Evolutionary conservation across 1,140 invertebrate genomes (phyloP).

Genomic region (Polypedilum pembai): DNA sequence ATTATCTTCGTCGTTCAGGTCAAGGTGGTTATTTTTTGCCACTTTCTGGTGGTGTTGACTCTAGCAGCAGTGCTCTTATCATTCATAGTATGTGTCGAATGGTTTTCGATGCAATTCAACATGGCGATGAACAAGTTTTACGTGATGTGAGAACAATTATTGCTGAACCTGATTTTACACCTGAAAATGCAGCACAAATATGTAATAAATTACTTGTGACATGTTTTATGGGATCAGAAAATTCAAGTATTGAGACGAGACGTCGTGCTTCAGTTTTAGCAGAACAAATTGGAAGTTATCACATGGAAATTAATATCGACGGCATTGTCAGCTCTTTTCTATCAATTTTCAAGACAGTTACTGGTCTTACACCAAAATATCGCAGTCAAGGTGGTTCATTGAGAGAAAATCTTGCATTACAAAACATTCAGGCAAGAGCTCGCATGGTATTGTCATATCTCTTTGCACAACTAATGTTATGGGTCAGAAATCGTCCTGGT

Average conservation of each 20-base stretch:
- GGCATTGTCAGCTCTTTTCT: constrained; percentile 75
- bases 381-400: constrained; percentile 70
- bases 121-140: constrained; percentile 73
- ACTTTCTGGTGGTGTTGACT: constrained; percentile 95
- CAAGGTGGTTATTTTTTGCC: constrained; percentile 96
- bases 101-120: constrained; percentile 70
- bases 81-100: constrained; percentile 94
- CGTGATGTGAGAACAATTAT: constrained; percentile 79
- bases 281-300: constrained; percentile 73
- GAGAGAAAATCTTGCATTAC: constrained; percentile 87
- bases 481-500: constrained; percentile 80
- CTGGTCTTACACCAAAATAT: constrained; percentile 75
- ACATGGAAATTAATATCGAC: constrained; percentile 81
- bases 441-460: constrained; percentile 95
- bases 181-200: constrained; percentile 71
- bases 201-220: constrained; percentile 86
- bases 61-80: constrained; percentile 87
- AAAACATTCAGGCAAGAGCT: constrained; percentile 92
- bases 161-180: constrained; percentile 75
- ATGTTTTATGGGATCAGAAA: constrained; percentile 95
- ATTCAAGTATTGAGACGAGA: constrained; percentile 87
- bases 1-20: constrained; percentile 83
- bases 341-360: constrained; percentile 73
- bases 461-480: constrained; percentile 90
- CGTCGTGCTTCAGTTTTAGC: constrained; percentile 67